These are phyloP conservation scores for Bibio marci DNA, from an alignment of 2,888 invertebrate species.

Conservation along the genomic window DNA sequence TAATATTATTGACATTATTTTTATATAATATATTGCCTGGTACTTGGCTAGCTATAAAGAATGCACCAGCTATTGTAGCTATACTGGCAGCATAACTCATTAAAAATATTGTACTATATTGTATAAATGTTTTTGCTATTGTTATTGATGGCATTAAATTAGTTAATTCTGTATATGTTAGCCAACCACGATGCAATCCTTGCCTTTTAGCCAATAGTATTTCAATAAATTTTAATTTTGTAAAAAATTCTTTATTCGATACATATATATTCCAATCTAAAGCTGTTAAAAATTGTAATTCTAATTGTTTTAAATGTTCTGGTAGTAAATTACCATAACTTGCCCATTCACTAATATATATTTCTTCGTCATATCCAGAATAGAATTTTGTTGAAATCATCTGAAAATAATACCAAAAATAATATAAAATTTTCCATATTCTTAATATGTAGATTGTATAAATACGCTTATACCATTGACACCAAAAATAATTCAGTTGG, in stretches of 20 bases:
- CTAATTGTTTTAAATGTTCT: conserved; percentile 60
- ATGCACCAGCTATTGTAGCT: conserved; percentile 27
- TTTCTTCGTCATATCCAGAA: conserved; percentile 83
- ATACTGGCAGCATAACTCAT: conserved; percentile 28
- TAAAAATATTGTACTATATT: conserved; percentile 23
- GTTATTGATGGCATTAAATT: conserved; percentile 28
- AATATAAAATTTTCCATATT: not conserved
- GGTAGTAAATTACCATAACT: conserved; percentile 49
- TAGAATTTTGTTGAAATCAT: conserved; percentile 94
- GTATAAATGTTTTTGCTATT: conserved; percentile 22
- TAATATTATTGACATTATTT: too few relatives aligned
- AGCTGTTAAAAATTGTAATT: conserved; percentile 74
- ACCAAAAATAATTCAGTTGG: conserved; percentile 90
- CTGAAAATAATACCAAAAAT: conserved; percentile 31
- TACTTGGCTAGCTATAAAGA: conserved; percentile 33
- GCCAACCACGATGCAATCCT: conserved; percentile 57
- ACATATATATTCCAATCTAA: conserved; percentile 83
- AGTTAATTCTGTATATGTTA: conserved; percentile 60
- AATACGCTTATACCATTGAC: conserved; percentile 74
- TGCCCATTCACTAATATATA: conserved; percentile 87
- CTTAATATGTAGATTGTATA: too few relatives aligned
- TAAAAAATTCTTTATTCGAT: conserved; percentile 55
- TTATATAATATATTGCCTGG: conserved; percentile 22
- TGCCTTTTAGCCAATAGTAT: conserved; percentile 53
- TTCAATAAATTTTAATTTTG: conserved; percentile 51